Evolutionary conservation across 2,888 invertebrate genomes (phyloP).

Genomic region (Amiota minor): DNA sequence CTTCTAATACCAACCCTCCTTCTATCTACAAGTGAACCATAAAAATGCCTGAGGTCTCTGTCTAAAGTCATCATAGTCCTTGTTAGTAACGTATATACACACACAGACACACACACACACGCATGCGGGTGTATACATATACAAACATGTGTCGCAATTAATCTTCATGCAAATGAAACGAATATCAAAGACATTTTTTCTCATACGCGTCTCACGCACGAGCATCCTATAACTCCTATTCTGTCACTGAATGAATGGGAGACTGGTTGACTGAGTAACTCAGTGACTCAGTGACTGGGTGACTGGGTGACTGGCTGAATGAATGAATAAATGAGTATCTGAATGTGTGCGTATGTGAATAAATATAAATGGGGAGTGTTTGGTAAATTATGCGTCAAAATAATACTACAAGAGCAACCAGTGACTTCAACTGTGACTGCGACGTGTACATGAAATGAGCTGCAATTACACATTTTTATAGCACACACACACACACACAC

Average conservation of each 20-base stretch:
- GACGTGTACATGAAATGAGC: constrained; percentile 39
- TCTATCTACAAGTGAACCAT: no score
- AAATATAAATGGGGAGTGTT: not conserved
- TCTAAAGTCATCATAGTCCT: not conserved
- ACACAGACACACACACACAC: constrained; percentile 5
- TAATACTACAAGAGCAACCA: constrained; percentile 7
- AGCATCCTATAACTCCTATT: not conserved
- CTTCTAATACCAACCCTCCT: no score
- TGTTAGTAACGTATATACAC: not conserved
- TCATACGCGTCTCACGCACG: not conserved
- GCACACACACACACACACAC: constrained; percentile 24
- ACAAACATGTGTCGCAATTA: constrained; percentile 22
- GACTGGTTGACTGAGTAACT: not conserved
- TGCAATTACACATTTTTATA: constrained; percentile 52
- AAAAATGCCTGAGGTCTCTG: no score
- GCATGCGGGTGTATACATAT: not conserved
- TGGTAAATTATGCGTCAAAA: constrained; percentile 24
- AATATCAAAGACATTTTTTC: constrained; percentile 13
- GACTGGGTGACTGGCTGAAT: no score
- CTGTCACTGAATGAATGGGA: not conserved
- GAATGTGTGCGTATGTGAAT: no score
- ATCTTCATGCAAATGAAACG: constrained; percentile 5
- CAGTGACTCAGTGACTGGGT: not conserved
- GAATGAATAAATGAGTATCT: no score
- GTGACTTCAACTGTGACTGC: constrained; percentile 23